A percentile compares a stretch with the other conserved stretches of the same genome.
Conservation (phyloP, 1,140 invertebrate species). For the Cataglyphis hispanica region DNA sequence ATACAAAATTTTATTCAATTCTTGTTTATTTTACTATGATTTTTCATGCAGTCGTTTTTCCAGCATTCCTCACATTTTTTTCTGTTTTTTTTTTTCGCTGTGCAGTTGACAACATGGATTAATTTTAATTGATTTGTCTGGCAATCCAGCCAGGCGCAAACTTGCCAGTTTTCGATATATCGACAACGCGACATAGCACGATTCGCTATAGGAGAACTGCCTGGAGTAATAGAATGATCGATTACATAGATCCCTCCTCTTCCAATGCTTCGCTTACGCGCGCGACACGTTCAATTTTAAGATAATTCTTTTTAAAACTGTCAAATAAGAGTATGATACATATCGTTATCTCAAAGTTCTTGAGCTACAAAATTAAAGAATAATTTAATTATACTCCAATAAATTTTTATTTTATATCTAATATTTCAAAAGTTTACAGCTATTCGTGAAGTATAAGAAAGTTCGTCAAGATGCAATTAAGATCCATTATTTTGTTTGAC, state of each 20-base stretch:
- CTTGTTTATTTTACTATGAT: slow-evolving; percentile 20
- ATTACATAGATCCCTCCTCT: slow-evolving; percentile 21
- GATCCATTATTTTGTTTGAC: slow-evolving; percentile 32
- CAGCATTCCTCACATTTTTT: slow-evolving; percentile 5
- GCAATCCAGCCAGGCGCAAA: slow-evolving; percentile 32
- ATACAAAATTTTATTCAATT: slow-evolving; percentile 5
- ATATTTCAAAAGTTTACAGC: slow-evolving; percentile 21
- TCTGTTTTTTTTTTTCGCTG: slow-evolving; percentile 6
- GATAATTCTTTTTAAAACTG: slow-evolving; percentile 39
- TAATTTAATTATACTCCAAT: slow-evolving; percentile 3
- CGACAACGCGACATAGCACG: slow-evolving; percentile 6
- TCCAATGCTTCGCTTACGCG: slow-evolving; percentile 7
- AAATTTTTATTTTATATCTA: slow-evolving; percentile 37
- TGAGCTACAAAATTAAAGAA: background rate
- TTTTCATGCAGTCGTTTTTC: slow-evolving; percentile 13
- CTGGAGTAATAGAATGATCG: slow-evolving; percentile 53
- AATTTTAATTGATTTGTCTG: slow-evolving; percentile 58
- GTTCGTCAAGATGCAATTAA: slow-evolving; percentile 25
- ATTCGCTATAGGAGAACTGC: slow-evolving; percentile 7
- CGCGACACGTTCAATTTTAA: slow-evolving; percentile 33
- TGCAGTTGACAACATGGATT: slow-evolving; percentile 42
- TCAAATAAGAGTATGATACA: slow-evolving; percentile 3
- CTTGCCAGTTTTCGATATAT: slow-evolving; percentile 57
- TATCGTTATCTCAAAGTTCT: slow-evolving; percentile 21
- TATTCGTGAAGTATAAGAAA: slow-evolving; percentile 22